A percentile compares a stretch with the other conserved stretches of the same genome.
These are phyloP conservation scores for Muscidifurax raptorellus DNA, from an alignment of 1,140 invertebrate species.

Conservation along the genomic window DNA sequence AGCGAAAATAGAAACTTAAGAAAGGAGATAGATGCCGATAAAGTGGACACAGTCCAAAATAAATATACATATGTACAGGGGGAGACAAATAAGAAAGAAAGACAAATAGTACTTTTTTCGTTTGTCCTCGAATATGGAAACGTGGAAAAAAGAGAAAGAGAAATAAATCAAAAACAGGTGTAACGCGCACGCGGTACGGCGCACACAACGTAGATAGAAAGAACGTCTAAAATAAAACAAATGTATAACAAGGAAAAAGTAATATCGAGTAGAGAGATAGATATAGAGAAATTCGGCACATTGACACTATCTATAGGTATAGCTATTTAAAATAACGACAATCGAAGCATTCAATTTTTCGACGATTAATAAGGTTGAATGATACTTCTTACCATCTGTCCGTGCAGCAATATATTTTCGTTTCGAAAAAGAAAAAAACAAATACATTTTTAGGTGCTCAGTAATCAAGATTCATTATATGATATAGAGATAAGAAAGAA, in stretches of 20 bases:
- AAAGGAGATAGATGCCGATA: slow-evolving; percentile 33
- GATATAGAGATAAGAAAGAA: slow-evolving; percentile 1
- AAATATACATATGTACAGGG: slow-evolving; percentile 33
- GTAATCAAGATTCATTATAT: background rate
- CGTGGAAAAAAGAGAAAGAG: background rate
- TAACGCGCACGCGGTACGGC: background rate
- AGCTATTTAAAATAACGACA: slow-evolving; percentile 69
- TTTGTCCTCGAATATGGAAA: background rate
- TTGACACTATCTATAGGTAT: slow-evolving; percentile 65
- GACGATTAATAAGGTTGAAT: slow-evolving; percentile 70
- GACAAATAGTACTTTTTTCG: background rate
- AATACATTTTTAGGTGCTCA: slow-evolving; percentile 44
- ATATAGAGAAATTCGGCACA: slow-evolving; percentile 64
- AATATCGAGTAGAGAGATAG: slow-evolving; percentile 41
- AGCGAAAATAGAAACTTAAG: slow-evolving; percentile 14
- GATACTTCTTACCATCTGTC: slow-evolving; percentile 76
- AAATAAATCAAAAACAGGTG: background rate
- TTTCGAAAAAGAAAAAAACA: slow-evolving; percentile 46
- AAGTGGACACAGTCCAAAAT: slow-evolving; percentile 11
- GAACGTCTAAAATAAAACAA: slow-evolving; percentile 54
- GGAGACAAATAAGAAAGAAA: slow-evolving; percentile 51
- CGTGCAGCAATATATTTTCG: slow-evolving; percentile 68
- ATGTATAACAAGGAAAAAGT: slow-evolving; percentile 55
- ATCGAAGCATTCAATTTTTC: slow-evolving; percentile 71
- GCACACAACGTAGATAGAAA: slow-evolving; percentile 6